Percentiles rank a stretch among this genome's conserved stretches.
Evolutionary conservation across 2,888 invertebrate genomes (phyloP).

Genomic region (Leptopterna dolabrata): DNA sequence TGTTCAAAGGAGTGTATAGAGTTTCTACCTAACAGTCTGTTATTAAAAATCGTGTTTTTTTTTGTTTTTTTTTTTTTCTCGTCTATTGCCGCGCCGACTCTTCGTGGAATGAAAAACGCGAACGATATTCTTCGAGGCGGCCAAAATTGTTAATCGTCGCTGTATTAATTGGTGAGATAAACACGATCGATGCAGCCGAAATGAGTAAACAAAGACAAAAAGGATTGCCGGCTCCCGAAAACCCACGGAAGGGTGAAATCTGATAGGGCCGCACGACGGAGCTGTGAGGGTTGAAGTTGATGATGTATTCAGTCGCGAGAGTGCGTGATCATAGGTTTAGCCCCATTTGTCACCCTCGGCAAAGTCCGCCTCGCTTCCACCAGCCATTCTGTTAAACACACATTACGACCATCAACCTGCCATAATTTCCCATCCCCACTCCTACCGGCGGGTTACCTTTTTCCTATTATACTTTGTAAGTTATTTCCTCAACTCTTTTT

Average conservation of each 20-base stretch:
- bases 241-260: slow-evolving; percentile 13
- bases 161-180: background rate
- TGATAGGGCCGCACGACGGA: background rate
- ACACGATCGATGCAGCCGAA: background rate
- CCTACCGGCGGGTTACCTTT: background rate
- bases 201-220: slow-evolving; percentile 9
- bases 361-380: background rate
- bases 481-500: background rate
- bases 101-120: no score
- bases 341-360: slow-evolving; percentile 41
- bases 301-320: slow-evolving; percentile 42
- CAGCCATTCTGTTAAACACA: slow-evolving; percentile 39
- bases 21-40: no score
- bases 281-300: background rate
- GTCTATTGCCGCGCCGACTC: no score
- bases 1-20: no score
- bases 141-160: background rate
- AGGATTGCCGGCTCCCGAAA: slow-evolving; percentile 10
- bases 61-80: no score
- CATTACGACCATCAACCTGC: slow-evolving; percentile 48
- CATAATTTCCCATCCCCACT: slow-evolving; percentile 16
- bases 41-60: no score
- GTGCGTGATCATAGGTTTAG: slow-evolving; percentile 47
- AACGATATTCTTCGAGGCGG: no score
- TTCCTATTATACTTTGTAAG: slow-evolving; percentile 11